These are phyloP conservation scores for Patagioenas fasciata DNA, from an alignment of 2,113 vertebrate genomes.

Conservation along the genomic window DNA sequence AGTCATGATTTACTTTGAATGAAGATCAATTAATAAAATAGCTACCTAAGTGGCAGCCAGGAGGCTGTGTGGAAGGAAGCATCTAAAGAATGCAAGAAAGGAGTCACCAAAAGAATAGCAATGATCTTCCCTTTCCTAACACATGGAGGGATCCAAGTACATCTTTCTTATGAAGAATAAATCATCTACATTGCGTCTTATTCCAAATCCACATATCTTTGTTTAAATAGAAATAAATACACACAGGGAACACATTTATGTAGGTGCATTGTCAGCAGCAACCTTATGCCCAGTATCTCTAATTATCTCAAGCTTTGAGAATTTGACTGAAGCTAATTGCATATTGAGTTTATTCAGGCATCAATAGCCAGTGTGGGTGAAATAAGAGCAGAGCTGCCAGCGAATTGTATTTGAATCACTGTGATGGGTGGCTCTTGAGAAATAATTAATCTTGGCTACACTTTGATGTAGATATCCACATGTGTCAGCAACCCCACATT, in stretches of 20 bases:
- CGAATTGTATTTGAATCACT: neutral
- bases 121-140: neutral
- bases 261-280: neutral
- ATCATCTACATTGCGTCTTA: neutral
- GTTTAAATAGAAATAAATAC: neutral
- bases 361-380: neutral
- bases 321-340: neutral
- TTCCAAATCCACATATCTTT: neutral
- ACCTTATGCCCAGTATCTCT: neutral
- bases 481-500: neutral
- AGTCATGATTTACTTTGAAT: neutral
- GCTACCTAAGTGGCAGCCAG: neutral
- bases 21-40: neutral
- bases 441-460: neutral
- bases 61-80: neutral
- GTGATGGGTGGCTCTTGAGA: neutral
- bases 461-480: neutral
- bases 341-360: neutral
- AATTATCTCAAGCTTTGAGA: neutral
- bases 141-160: neutral
- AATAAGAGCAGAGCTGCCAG: neutral
- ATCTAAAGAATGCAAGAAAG: neutral
- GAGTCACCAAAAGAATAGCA: neutral
- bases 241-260: neutral
- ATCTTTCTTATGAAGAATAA: neutral